Conservation (phyloP, 2,113 vertebrate genomes). For the Rhodinocichla rosea region DNA sequence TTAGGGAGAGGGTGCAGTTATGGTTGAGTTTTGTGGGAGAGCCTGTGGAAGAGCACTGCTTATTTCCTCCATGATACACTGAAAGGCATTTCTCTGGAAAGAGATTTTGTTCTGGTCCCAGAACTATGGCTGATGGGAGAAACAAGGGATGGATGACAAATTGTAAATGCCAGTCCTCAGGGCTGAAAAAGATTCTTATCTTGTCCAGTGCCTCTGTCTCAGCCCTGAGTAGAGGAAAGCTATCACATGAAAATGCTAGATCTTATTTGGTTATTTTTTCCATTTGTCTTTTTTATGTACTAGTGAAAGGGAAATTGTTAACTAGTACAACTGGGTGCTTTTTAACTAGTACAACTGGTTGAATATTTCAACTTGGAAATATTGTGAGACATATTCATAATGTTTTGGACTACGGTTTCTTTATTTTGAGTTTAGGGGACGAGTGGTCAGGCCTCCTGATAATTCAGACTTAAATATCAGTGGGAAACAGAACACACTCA, state of each 20-base stretch:
- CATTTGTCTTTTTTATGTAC: neutral
- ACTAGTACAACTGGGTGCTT: conserved; percentile 1
- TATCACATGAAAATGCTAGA: conserved; percentile 9
- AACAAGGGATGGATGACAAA: neutral
- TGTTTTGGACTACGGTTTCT: conserved; percentile 16
- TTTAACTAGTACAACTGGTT: conserved; percentile 20
- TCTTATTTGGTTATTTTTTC: conserved; percentile 38
- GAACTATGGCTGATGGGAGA: neutral
- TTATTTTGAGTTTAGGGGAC: conserved; percentile 16
- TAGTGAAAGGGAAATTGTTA: conserved; percentile 48
- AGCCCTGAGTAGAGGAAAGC: neutral
- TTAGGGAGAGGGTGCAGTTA: conserved; percentile 20
- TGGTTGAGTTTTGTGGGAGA: neutral
- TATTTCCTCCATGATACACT: neutral
- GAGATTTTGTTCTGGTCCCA: neutral
- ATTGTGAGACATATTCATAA: neutral
- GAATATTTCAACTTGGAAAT: conserved; percentile 14
- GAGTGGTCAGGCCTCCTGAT: neutral
- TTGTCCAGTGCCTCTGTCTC: neutral
- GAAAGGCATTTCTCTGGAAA: neutral
- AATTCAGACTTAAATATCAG: conserved; percentile 21
- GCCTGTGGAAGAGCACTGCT: neutral
- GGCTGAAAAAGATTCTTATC: neutral
- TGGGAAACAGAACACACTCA: neutral
- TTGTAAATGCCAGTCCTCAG: neutral